These are phyloP conservation scores for Iguana delicatissima DNA, from an alignment of 2,797 vertebrate genomes.

Conservation along the genomic window DNA sequence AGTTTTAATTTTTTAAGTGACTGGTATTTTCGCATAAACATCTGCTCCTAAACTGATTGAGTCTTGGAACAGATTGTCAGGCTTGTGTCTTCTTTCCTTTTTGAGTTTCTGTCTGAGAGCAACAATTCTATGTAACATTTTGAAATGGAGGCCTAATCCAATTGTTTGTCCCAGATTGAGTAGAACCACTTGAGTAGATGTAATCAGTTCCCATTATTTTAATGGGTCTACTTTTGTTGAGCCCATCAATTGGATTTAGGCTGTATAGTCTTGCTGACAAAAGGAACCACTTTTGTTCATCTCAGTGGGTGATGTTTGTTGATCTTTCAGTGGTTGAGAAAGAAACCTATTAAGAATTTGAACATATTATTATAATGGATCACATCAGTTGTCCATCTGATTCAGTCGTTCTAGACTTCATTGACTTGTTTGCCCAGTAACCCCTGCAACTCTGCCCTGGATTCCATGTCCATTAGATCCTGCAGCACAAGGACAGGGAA, in stretches of 20 bases:
- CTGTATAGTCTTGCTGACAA: conserved; percentile 22
- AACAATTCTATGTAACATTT: conserved; percentile 32
- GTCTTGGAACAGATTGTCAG: conserved; percentile 48
- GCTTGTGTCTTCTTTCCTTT: conserved; percentile 55
- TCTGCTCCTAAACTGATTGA: conserved; percentile 63
- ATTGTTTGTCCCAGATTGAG: no score
- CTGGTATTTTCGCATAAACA: conserved; percentile 58
- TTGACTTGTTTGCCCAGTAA: neutral
- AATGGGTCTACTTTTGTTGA: no score
- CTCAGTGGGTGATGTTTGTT: neutral
- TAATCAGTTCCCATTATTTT: no score
- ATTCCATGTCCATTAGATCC: neutral
- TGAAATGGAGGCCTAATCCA: neutral
- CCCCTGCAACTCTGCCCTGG: neutral
- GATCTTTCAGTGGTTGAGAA: neutral
- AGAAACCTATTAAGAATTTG: neutral
- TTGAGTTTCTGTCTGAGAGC: conserved; percentile 46
- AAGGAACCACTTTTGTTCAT: neutral
- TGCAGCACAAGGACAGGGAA: neutral
- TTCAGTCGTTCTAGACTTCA: neutral
- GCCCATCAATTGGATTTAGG: no score
- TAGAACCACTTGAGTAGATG: no score
- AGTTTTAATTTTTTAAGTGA: conserved; percentile 68
- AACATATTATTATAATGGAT: neutral
- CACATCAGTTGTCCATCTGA: neutral